These are phyloP conservation scores for Lasioglossum calceatum DNA, from an alignment of 2,888 invertebrate genomes.

Conservation along the genomic window DNA sequence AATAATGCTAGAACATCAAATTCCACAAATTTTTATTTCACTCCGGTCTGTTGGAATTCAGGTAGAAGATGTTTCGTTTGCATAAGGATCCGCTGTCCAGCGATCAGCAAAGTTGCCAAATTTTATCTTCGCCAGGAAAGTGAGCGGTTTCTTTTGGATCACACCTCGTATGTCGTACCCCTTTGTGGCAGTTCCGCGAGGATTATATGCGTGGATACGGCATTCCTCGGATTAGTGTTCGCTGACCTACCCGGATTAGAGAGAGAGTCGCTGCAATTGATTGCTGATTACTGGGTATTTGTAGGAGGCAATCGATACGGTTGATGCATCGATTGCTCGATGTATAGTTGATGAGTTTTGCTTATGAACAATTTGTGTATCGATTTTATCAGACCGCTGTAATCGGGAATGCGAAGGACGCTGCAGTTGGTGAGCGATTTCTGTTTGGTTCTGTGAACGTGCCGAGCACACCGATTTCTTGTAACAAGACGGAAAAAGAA, in stretches of 20 bases:
- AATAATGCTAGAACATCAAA: too few species aligned
- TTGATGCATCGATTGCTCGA: neutral
- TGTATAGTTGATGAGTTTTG: neutral
- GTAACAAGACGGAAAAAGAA: too few species aligned
- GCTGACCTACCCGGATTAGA: neutral
- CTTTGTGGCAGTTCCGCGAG: neutral
- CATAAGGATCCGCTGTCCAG: too few species aligned
- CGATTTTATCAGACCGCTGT: neutral
- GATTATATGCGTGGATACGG: neutral
- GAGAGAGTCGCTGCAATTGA: neutral
- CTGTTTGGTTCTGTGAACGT: neutral
- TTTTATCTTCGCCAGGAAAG: too few species aligned
- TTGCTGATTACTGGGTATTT: neutral
- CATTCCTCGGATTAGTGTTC: conserved; percentile 4
- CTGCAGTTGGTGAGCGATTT: neutral
- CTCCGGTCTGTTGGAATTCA: too few species aligned
- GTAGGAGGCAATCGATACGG: conserved; percentile 1
- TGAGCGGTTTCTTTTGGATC: neutral
- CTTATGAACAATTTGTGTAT: neutral
- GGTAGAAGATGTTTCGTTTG: too few species aligned
- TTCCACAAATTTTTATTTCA: too few species aligned
- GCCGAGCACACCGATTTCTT: neutral
- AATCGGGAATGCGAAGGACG: neutral
- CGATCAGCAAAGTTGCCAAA: too few species aligned
- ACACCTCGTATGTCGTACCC: neutral